phyloP scores from a whole-genome alignment of 2,113 vertebrate species.

The Podiceps cristatus region DNA sequence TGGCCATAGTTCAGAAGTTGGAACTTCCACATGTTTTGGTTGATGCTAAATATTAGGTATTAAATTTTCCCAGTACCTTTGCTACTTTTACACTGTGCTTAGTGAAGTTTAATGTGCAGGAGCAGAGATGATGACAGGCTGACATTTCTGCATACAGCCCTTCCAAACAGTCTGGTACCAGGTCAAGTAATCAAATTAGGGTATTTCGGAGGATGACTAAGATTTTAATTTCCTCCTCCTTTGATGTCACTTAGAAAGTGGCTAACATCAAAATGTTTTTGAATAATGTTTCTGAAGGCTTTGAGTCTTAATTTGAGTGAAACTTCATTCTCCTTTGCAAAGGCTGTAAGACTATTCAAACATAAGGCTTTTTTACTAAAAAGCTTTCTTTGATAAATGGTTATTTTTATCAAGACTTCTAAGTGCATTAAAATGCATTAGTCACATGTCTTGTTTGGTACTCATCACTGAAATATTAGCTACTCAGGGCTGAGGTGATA shows the following conservation, averaged over 20 bases:
- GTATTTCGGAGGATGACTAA: constrained; percentile 15
- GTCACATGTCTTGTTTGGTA: constrained; percentile 13
- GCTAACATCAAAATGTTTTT: constrained; percentile 29
- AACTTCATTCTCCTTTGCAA: constrained; percentile 6
- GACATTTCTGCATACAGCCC: background rate
- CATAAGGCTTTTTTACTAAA: constrained; percentile 25
- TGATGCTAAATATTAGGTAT: background rate
- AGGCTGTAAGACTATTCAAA: constrained; percentile 7
- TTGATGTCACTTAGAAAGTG: constrained; percentile 27
- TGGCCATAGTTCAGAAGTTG: background rate
- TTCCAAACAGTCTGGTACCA: background rate
- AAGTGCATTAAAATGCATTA: constrained; percentile 58
- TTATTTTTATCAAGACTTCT: constrained; percentile 49
- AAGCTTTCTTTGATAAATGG: constrained; percentile 50
- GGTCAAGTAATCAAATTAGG: constrained; percentile 17
- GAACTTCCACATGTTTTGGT: background rate
- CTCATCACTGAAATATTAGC: background rate
- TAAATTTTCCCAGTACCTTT: background rate
- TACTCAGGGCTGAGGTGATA: constrained; percentile 14
- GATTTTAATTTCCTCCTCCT: constrained; percentile 30
- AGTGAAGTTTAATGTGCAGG: background rate
- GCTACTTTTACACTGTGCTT: background rate
- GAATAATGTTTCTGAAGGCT: constrained; percentile 34
- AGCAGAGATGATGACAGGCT: background rate
- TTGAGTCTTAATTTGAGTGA: constrained; percentile 44